These are phyloP conservation scores for Tringa solitaria DNA, from an alignment of 2,113 vertebrate species.

Conservation along the genomic window DNA sequence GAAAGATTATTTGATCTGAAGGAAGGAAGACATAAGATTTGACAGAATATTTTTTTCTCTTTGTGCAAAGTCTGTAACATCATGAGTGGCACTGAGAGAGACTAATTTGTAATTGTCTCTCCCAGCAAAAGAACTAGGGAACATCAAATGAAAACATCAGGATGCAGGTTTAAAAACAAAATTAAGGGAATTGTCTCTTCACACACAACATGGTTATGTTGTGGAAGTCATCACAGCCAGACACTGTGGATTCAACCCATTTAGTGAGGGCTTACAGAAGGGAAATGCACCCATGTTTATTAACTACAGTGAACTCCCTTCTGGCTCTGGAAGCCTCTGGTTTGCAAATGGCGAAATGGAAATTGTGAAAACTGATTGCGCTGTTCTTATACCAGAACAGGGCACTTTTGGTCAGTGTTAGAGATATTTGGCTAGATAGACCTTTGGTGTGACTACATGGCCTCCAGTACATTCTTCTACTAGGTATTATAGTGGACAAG, in stretches of 20 bases:
- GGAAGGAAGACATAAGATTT: background rate
- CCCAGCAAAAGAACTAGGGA: background rate
- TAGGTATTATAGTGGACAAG: accelerated
- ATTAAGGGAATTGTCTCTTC: background rate
- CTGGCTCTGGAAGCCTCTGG: background rate
- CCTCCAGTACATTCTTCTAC: background rate
- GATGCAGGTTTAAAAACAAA: background rate
- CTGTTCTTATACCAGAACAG: background rate
- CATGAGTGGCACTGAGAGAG: background rate
- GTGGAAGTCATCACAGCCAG: background rate
- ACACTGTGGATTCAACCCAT: background rate
- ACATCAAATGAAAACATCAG: background rate
- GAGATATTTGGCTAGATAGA: background rate
- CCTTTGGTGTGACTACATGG: background rate
- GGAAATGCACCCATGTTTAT: background rate
- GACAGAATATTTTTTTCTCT: background rate
- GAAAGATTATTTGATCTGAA: background rate
- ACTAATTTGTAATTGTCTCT: background rate
- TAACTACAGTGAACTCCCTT: background rate
- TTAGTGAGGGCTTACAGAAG: background rate
- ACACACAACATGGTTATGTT: background rate
- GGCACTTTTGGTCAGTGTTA: background rate
- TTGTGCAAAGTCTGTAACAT: background rate
- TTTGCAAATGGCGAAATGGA: background rate
- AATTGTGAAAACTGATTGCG: background rate